Base-by-base conservation (phyloP, 2,888 invertebrate species). In the Athripsodes cinereus region DNA sequence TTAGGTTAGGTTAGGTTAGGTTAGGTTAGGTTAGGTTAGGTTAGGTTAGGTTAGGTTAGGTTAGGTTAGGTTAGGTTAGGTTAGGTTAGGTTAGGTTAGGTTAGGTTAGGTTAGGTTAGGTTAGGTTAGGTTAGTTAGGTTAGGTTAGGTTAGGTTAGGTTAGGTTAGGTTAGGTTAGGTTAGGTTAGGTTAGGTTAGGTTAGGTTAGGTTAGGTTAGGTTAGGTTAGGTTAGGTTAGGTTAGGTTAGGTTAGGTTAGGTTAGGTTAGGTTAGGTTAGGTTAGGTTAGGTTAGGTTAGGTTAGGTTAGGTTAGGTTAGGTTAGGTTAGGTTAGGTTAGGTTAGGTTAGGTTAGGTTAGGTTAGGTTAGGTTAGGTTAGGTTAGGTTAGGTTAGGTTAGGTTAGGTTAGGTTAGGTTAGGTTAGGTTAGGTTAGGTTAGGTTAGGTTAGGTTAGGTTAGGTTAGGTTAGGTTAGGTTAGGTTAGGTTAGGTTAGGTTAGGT, bases 91-190 rank as follows among this genome's bases (percentile, higher is more conserved):
- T 64, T 51, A 61, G 55, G 59, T 53, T 53, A 53, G 53, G 53
- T 53, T 53, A 53, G 53, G 53, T 53, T 47, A 58, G 61, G 56
- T 65, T 49, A 59, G 63, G 53, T 54, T 54, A 53, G 53, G 62
- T 64, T 64, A 62, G 62, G 64, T 62, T 64, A 62, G 62, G 62
- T 64, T 62, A 60, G 62, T 61, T 64, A 61, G 62, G 60, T 64
- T 51, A 46, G 53, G 58, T 61, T 60, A 59, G 61, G 60, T 63
- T 60, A 60, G 63, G 62, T 63, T 64, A 53, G 55, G 55, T 59
- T 59, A 56, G 59, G 59, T 59, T 59, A 56, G 59, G 59, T 59
- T 59, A 59, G 59, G 53, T 59, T 59, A 53, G 59, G 59, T 59
- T 59, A 59, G 59, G 59, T 59, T 56, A 56, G 59, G 59, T 59